Evolutionary conservation across 2,888 invertebrate species (phyloP).

Genomic region (Nasonia oneida): DNA sequence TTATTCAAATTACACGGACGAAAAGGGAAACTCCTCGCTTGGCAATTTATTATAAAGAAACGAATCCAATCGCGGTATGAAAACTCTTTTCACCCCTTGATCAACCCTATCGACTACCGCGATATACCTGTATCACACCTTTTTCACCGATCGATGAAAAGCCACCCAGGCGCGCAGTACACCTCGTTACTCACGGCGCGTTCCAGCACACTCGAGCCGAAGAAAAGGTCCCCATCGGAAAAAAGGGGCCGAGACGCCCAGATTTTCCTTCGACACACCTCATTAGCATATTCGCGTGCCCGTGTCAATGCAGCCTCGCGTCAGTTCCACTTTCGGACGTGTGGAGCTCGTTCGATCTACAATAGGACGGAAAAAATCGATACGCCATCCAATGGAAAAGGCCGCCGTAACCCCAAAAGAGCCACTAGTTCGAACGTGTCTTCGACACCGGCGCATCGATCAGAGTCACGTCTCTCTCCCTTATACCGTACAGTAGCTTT

Average conservation of each 20-base stretch:
- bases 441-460: conserved; percentile 42
- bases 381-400: background rate
- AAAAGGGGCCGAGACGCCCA: background rate
- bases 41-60: background rate
- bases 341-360: background rate
- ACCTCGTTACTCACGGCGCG: conserved; percentile 26
- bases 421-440: conserved; percentile 17
- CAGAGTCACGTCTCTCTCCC: conserved; percentile 33
- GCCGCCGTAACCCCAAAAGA: background rate
- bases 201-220: conserved; percentile 6
- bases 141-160: background rate
- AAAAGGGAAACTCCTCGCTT: background rate
- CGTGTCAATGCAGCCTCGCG: background rate
- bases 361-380: conserved; percentile 36
- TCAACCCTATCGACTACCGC: background rate
- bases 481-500: conserved; percentile 24
- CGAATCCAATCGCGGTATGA: background rate
- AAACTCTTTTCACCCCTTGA: conserved; percentile 22
- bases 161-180: conserved; percentile 32
- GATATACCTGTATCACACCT: background rate
- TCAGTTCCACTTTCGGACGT: conserved; percentile 8
- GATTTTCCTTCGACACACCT: conserved; percentile 38
- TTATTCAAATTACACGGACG: conserved; percentile 19
- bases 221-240: background rate
- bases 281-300: conserved; percentile 54